Conservation (phyloP, 2,888 invertebrate species). For the Lypha dubia region DNA sequence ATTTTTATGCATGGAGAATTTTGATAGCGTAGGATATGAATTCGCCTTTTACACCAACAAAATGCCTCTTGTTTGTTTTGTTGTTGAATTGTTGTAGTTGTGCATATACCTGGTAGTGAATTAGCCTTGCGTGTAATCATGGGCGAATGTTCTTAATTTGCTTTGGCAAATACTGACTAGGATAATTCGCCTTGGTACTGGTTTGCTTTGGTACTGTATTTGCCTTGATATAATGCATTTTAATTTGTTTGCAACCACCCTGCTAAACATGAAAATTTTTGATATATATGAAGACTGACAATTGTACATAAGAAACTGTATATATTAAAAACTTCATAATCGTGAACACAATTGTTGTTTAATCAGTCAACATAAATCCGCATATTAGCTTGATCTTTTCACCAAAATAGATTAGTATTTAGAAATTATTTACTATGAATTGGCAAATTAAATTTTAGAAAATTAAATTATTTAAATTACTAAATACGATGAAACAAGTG, state of each 20-base stretch:
- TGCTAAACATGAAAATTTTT: not conserved
- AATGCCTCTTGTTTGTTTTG: too few species aligned
- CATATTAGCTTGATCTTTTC: not conserved
- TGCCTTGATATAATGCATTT: too few species aligned
- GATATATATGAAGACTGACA: constrained; percentile 9
- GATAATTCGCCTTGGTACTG: too few species aligned
- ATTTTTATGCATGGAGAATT: too few species aligned
- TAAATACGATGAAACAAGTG: constrained; percentile 22
- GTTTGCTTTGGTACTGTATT: too few species aligned
- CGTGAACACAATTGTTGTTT: constrained; percentile 31
- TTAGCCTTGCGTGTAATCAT: too few species aligned
- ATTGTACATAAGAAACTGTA: not conserved
- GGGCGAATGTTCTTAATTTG: too few species aligned
- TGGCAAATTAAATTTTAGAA: constrained; percentile 3
- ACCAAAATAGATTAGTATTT: not conserved
- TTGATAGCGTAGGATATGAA: too few species aligned
- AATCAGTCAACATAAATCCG: not conserved
- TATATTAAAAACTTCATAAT: constrained; percentile 25
- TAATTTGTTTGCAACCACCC: not conserved
- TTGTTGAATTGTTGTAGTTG: too few species aligned
- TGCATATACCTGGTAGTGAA: too few species aligned
- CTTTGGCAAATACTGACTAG: too few species aligned
- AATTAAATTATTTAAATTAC: not conserved
- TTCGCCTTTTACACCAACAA: too few species aligned
- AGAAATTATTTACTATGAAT: not conserved